Base-by-base conservation (phyloP, 1,140 invertebrate species). In the Bilobella aurantiaca region DNA sequence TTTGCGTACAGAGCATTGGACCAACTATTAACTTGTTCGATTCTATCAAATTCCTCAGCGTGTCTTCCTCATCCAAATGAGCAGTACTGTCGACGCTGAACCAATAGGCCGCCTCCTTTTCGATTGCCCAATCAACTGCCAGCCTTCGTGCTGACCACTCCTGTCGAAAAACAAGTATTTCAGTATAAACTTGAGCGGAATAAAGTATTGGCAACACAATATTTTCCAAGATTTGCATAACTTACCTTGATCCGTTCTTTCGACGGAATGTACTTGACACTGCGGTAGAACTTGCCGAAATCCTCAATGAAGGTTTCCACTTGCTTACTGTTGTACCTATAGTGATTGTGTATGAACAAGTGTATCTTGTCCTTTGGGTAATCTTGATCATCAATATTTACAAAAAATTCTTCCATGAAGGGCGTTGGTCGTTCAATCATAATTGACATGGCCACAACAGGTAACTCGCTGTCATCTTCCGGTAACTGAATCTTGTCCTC, bases 281-380 rank as follows among this genome's bases (percentile, higher is more conserved):
- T 21, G 18, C 12, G 12, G 32, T 62, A 34, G 3, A 57, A 18
- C 29, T n/a, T 25, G 42, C 21, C 8, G 56, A 14, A 3, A 14
- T 25, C 29, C 8, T 30, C 8, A 3, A 25, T 3, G 16, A 32
- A 25, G n/a, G 3, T 12, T 30, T 25, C 27, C 14, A 25, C 32
- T 3, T 27, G 25, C 25, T 12, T 8, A 8, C 21, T 62, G 29
- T 27, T 63, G 21, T 27, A 63, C 12, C 29, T 63, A n/a, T 21
- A 12, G 3, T 30, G 23, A 76, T 93, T 95, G 74, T 91, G 87
- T 63, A 98, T 75, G 71, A 90, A 88, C 0, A 99, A 73, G 79
- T 93, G 84, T 12, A 98, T 81, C 68, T 84, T 87, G 0, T 85
- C 76, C 74, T 95, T 95, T 0, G 94, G 93, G 80, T 98, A 99